Base-by-base conservation (phyloP, 1,140 invertebrate species). In the Eciton burchellii region DNA sequence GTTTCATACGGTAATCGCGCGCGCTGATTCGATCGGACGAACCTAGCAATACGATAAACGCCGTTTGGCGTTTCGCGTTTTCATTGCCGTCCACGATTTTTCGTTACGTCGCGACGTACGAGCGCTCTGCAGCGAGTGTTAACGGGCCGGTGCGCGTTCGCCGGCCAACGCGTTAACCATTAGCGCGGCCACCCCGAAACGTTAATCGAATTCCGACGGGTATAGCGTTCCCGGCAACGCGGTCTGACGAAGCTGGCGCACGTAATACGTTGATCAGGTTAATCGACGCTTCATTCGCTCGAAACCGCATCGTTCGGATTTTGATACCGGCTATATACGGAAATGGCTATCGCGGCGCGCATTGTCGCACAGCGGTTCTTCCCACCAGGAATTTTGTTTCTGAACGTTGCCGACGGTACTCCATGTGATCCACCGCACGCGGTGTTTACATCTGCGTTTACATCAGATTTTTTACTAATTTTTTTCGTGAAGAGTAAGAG, bases 251-350 rank as follows among this genome's bases (percentile, higher is more conserved):
- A 88, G 84, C 84, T 76, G 86, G 73, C 83, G 84, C 77, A 83
- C 83, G 85, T 88, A 88, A 87, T 88, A 76, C 87, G 77, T 87
- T 88, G 85, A 89, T 89, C 85, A 88, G 82, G 88, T 89, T 87
- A 88, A 89, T 89, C 79, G 83, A 71, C 82, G 87, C 82, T 72
- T 84, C 76, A 89, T 84, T 87, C 85, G 82, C 59, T 29, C 76
- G 59, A 76, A 81, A 89, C 52, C 68, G 82, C 26, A 72, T 49
- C 59, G 65, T 82, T 82, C 72, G 54, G 60, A 82, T 82, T 82
- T 82, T 70, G 81, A 86, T 82, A 83, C 71, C 84, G 71, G 29
- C 82, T 74, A 70, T 82, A 82, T 81, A 63, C 66, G 47, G 49
- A n/a, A 35, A 76, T 56, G 54, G 26, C 49, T 74, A 35, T 76